Percentiles rank a stretch among this genome's conserved stretches.
Conservation (phyloP, 1,140 invertebrate species). For the Delia radicum region DNA sequence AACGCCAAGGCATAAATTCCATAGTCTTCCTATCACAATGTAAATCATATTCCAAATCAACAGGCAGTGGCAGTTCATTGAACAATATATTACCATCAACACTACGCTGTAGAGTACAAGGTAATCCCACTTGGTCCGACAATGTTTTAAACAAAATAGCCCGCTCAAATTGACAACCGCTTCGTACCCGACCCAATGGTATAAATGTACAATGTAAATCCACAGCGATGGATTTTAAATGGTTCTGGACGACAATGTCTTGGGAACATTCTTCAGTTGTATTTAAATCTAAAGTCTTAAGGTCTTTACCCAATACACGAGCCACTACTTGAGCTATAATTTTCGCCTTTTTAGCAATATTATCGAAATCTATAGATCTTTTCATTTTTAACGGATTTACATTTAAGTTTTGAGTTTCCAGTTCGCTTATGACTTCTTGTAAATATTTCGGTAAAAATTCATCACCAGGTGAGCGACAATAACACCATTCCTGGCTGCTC, state of each 20-base stretch:
- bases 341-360: conserved; percentile 41
- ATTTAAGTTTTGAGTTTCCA: conserved; percentile 40
- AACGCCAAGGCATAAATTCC: conserved; percentile 58
- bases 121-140: conserved; percentile 64
- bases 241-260: conserved; percentile 50
- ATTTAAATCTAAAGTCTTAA: conserved; percentile 42
- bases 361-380: conserved; percentile 44
- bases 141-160: conserved; percentile 68
- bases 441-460: conserved; percentile 35
- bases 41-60: conserved; percentile 45
- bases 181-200: conserved; percentile 62
- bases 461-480: conserved; percentile 45
- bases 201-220: conserved; percentile 57
- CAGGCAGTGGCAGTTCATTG: conserved; percentile 65
- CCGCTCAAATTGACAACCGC: conserved; percentile 64
- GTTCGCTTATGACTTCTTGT: conserved; percentile 36
- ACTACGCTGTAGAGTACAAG: conserved; percentile 60
- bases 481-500: conserved; percentile 31
- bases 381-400: conserved; percentile 41
- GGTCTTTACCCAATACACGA: conserved; percentile 33
- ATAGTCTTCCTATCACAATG: conserved; percentile 49
- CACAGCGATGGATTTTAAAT: conserved; percentile 52
- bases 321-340: conserved; percentile 43
- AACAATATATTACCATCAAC: conserved; percentile 60
- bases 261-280: conserved; percentile 53